Conservation (phyloP, 2,888 invertebrate species). For the Apotomis turbidana region DNA sequence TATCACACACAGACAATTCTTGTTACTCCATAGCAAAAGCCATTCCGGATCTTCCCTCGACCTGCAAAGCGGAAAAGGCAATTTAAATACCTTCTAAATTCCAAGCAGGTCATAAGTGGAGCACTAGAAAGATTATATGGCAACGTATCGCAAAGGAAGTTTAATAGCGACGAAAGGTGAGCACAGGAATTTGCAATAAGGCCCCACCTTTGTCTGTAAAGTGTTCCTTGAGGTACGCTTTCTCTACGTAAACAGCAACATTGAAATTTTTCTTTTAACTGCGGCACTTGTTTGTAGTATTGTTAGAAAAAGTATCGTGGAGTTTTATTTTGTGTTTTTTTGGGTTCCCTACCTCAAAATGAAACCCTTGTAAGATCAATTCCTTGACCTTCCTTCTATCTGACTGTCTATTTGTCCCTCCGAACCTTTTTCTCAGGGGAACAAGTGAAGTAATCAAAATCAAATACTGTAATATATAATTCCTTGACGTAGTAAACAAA, state of each 20-base stretch:
- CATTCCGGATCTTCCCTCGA: not conserved
- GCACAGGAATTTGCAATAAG: constrained; percentile 79
- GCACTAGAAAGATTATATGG: constrained; percentile 50
- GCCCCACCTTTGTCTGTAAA: constrained; percentile 74
- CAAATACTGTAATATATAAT: too few species aligned
- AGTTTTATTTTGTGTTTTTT: not conserved
- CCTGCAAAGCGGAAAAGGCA: constrained; percentile 9
- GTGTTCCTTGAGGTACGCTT: constrained; percentile 70
- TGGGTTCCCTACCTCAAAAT: too few species aligned
- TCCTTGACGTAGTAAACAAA: too few species aligned
- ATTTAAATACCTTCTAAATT: constrained; percentile 34
- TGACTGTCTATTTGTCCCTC: too few species aligned
- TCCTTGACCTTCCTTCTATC: too few species aligned
- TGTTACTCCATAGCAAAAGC: not conserved
- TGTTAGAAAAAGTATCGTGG: not conserved
- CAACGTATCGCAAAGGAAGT: constrained; percentile 64
- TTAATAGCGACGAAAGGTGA: constrained; percentile 74
- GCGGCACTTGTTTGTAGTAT: constrained; percentile 51
- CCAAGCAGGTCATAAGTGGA: constrained; percentile 34
- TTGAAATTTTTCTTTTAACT: constrained; percentile 58
- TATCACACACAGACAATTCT: not conserved
- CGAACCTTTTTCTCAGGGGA: too few species aligned
- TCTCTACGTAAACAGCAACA: constrained; percentile 64
- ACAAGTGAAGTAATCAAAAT: too few species aligned
- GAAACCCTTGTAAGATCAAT: too few species aligned